These are phyloP conservation scores for Gadus macrocephalus DNA, from an alignment of 2,113 vertebrate species.

Conservation along the genomic window DNA sequence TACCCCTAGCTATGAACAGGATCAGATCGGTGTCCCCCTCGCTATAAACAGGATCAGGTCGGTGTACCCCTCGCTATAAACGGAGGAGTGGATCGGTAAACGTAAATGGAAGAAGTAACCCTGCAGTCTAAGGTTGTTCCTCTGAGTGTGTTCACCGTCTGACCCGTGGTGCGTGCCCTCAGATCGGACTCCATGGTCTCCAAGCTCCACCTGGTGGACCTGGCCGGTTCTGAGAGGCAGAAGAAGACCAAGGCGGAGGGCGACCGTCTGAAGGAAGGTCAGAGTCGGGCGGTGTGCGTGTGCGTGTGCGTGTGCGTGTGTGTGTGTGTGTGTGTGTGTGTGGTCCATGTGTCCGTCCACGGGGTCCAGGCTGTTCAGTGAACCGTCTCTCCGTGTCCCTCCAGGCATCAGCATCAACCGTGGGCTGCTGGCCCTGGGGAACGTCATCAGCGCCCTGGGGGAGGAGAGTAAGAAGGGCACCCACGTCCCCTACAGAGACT, in stretches of 20 bases:
- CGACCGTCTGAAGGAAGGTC: conserved; percentile 92
- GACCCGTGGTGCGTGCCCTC: neutral
- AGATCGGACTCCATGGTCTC: conserved; percentile 70
- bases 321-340: too few species aligned
- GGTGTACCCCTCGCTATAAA: too few species aligned
- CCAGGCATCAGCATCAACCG: conserved; percentile 96
- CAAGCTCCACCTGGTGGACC: conserved; percentile 92
- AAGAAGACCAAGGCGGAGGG: conserved; percentile 98
- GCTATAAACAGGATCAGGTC: too few species aligned
- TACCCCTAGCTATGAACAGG: too few species aligned
- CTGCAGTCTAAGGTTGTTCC: too few species aligned
- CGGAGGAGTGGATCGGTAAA: too few species aligned
- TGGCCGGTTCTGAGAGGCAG: conserved; percentile 95
- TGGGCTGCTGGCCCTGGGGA: conserved; percentile 89
- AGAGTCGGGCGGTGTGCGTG: conserved; percentile 17
- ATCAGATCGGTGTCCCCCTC: too few species aligned
- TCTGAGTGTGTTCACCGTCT: neutral
- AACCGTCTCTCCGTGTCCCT: neutral
- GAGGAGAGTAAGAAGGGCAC: conserved; percentile 87
- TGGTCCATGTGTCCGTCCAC: too few species aligned
- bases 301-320: too few species aligned
- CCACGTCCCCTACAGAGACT: conserved; percentile 97
- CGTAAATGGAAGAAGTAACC: too few species aligned
- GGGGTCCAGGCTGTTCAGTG: neutral
- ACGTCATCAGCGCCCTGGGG: conserved; percentile 96